phyloP scores from a whole-genome alignment of 2,888 invertebrate species.

The Druceiella hillmani region DNA sequence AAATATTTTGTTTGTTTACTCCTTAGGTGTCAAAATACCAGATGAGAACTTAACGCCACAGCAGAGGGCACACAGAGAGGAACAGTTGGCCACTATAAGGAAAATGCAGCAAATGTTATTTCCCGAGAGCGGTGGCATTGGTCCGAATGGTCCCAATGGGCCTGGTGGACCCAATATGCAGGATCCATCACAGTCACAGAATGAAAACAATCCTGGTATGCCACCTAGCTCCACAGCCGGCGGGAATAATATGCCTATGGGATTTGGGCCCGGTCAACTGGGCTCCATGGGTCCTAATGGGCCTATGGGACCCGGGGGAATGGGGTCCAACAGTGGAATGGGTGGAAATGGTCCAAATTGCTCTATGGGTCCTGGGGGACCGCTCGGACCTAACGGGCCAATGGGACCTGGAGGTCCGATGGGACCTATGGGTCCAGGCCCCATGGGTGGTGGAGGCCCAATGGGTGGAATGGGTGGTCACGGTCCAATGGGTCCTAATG shows the following conservation, averaged over 20 bases:
- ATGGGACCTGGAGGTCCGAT: constrained; percentile 20
- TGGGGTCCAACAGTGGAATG: constrained; percentile 23
- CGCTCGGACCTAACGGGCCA: constrained; percentile 30
- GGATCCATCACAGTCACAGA: constrained; percentile 35
- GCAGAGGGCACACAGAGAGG: constrained; percentile 90
- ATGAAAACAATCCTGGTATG: constrained; percentile 33
- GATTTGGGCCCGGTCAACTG: constrained; percentile 42
- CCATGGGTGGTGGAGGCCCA: constrained; percentile 24
- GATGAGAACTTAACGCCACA: constrained; percentile 96
- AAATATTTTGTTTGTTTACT: too few relatives aligned
- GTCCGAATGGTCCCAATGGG: constrained; percentile 30
- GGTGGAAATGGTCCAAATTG: constrained; percentile 31
- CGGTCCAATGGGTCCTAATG: constrained; percentile 39
- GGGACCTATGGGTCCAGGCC: constrained; percentile 20
- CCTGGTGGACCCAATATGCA: constrained; percentile 33
- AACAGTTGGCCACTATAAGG: constrained; percentile 82
- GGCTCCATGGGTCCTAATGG: constrained; percentile 42
- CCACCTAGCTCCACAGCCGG: constrained; percentile 29
- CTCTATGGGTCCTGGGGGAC: constrained; percentile 34
- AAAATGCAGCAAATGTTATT: constrained; percentile 93
- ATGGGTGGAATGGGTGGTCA: constrained; percentile 35
- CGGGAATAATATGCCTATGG: constrained; percentile 37
- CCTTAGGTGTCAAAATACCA: constrained; percentile 78
- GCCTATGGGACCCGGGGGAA: constrained; percentile 40
- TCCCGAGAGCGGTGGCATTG: constrained; percentile 59